Evolutionary conservation across 2,113 vertebrate genomes (phyloP).

Genomic region (Rattus norvegicus): GRCr8 NC_086032.1:73806501-73807000

Average conservation of each 20-base stretch:
- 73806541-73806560: neutral
- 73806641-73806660: neutral
- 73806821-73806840: neutral
- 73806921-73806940: neutral
- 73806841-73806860: neutral
- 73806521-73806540: neutral
- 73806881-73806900: neutral
- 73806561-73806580: neutral
- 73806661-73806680: neutral
- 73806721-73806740: neutral
- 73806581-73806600: neutral
- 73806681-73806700: neutral
- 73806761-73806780: neutral
- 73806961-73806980: no score
- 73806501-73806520: neutral
- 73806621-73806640: neutral
- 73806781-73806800: neutral
- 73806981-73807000: no score
- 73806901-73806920: neutral
- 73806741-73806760: neutral
- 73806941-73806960: no score
- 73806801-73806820: neutral
- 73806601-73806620: neutral
- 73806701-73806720: neutral
- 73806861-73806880: neutral